A percentile compares a stretch with the other conserved stretches of the same genome.
phyloP scores from a whole-genome alignment of 2,888 invertebrate species.

The Amphipoea oculea region DNA sequence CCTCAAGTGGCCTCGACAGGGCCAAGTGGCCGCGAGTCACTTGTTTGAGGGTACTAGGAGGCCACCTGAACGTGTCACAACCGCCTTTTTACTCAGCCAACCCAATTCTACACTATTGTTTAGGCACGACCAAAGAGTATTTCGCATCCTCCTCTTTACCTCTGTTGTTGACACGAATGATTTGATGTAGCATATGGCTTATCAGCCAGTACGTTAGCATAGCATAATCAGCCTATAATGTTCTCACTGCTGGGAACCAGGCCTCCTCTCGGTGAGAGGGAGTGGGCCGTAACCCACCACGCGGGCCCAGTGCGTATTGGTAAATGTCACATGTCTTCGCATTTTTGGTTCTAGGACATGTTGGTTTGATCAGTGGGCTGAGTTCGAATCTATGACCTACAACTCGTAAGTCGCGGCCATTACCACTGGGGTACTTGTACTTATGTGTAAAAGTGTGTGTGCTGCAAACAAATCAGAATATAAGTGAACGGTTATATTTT shows the following conservation, averaged over 20 bases:
- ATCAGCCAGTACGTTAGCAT: not conserved
- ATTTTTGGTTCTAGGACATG: not conserved
- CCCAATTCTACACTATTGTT: slow-evolving; percentile 79
- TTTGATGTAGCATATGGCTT: not conserved
- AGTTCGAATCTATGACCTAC: not conserved
- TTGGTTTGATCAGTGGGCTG: too few species aligned
- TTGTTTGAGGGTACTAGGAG: slow-evolving; percentile 66
- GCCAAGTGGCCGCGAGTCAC: slow-evolving; percentile 70
- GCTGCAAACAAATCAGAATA: not conserved
- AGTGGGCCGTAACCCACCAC: not conserved
- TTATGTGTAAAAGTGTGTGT: not conserved
- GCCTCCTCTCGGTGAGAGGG: not conserved
- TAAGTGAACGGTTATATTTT: not conserved
- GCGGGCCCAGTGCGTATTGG: not conserved
- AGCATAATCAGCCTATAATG: not conserved
- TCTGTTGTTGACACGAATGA: slow-evolving; percentile 19
- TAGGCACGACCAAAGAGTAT: slow-evolving; percentile 63
- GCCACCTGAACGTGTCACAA: slow-evolving; percentile 80
- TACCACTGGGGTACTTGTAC: not conserved
- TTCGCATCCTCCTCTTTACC: slow-evolving; percentile 63
- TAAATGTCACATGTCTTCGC: not conserved
- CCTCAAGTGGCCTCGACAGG: slow-evolving; percentile 75
- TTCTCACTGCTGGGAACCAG: not conserved
- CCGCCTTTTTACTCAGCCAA: slow-evolving; percentile 74
- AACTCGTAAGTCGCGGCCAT: not conserved